A percentile compares a stretch with the other conserved stretches of the same genome.
phyloP scores from a whole-genome alignment of 2,113 vertebrate genomes.

The Tachycineta bicolor region DNA sequence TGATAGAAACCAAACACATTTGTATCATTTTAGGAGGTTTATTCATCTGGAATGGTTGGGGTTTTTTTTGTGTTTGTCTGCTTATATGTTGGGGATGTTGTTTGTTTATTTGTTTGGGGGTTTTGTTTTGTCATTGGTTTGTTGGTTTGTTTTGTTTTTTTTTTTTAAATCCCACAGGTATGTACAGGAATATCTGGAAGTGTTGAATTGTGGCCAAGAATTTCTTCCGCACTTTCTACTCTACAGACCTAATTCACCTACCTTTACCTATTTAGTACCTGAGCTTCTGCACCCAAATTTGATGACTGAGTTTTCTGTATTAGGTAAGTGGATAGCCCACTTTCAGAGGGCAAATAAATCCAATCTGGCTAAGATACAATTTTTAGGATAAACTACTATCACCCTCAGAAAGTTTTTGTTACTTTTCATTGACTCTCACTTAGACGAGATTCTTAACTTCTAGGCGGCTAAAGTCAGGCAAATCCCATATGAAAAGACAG shows the following conservation, averaged over 20 bases:
- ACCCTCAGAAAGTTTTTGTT: neutral
- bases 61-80: neutral
- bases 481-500: neutral
- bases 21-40: neutral
- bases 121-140: neutral
- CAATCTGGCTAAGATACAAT: neutral
- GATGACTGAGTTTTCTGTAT: neutral
- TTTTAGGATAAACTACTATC: neutral
- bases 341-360: neutral
- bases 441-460: neutral
- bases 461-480: neutral
- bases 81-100: too few species aligned
- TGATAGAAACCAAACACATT: neutral
- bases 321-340: neutral
- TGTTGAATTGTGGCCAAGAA: neutral
- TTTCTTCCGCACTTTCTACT: neutral
- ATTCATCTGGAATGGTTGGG: neutral
- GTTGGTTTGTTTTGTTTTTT: neutral
- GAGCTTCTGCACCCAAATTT: neutral
- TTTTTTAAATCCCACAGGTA: neutral
- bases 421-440: neutral
- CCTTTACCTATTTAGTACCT: neutral
- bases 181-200: neutral
- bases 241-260: neutral
- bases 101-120: neutral